phyloP scores from a whole-genome alignment of 2,113 vertebrate species.

The Empidonax alnorum region DNA sequence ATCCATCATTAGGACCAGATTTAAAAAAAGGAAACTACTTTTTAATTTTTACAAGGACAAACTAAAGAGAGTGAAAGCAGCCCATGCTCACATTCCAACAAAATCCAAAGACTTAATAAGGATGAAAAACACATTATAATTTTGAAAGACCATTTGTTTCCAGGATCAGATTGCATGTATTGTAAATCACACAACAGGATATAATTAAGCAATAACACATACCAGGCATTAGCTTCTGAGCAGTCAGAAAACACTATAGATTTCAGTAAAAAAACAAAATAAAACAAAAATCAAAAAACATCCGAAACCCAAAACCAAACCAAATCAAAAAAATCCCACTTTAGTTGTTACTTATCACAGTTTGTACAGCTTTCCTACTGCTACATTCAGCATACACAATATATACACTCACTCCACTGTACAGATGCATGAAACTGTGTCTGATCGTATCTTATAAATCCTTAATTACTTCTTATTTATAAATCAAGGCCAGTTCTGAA shows the following conservation, averaged over 20 bases:
- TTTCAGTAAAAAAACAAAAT: neutral
- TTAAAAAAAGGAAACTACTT: neutral
- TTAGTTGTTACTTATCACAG: conserved; percentile 32
- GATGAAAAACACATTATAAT: conserved; percentile 2
- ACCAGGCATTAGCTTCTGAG: conserved; percentile 3
- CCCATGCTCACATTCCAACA: neutral
- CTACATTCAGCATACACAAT: neutral
- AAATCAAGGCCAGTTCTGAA: conserved; percentile 8
- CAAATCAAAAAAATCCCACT: neutral
- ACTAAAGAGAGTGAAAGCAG: neutral
- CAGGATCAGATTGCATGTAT: neutral
- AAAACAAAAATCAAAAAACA: neutral
- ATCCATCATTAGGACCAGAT: neutral
- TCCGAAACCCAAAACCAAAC: neutral
- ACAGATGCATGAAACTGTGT: neutral
- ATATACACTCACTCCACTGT: neutral
- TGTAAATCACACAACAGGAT: conserved; percentile 44
- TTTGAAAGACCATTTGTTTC: conserved; percentile 25
- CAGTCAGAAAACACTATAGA: neutral
- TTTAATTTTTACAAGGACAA: neutral
- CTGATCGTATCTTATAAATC: neutral
- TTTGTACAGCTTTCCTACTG: neutral
- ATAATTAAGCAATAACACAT: conserved; percentile 47
- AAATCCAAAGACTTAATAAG: neutral
- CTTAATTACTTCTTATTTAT: conserved; percentile 2